Percentiles rank a stretch among this genome's conserved stretches.
Evolutionary conservation across 1,140 invertebrate genomes (phyloP).

Genomic region (Cydia fagiglandana): DNA sequence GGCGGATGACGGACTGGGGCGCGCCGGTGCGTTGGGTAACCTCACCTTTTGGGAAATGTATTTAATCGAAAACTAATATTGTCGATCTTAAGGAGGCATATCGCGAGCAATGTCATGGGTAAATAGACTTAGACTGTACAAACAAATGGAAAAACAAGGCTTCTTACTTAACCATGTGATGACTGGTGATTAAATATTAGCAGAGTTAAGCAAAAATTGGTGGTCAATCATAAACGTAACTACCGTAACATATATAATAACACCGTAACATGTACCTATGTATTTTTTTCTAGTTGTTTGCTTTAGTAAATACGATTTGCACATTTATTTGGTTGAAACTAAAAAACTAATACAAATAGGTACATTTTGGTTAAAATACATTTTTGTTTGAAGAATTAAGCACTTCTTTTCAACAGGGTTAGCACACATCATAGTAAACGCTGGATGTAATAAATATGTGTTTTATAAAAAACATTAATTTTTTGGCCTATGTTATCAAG

Average conservation of each 20-base stretch:
- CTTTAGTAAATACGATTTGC: too few species aligned
- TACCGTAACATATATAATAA: background rate
- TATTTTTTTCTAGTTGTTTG: background rate
- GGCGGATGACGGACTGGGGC: conserved; percentile 27
- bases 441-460: too few species aligned
- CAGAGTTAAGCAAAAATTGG: conserved; percentile 2
- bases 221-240: background rate
- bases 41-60: conserved; percentile 12
- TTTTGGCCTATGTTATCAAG: too few species aligned
- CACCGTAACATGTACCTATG: too few species aligned
- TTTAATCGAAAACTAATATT: background rate
- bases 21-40: conserved; percentile 1
- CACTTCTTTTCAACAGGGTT: too few species aligned
- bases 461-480: too few species aligned
- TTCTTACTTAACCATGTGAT: background rate
- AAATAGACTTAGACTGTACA: background rate
- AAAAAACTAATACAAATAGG: too few species aligned
- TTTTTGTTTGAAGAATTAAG: too few species aligned
- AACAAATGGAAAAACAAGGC: background rate
- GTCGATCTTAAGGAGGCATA: conserved; percentile 1
- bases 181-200: background rate
- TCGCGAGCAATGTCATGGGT: background rate
- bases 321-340: too few species aligned
- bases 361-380: too few species aligned
- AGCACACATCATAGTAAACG: too few species aligned